These are phyloP conservation scores for Drosophila teissieri DNA, from an alignment of 1,140 invertebrate genomes.

Conservation along the genomic window DNA sequence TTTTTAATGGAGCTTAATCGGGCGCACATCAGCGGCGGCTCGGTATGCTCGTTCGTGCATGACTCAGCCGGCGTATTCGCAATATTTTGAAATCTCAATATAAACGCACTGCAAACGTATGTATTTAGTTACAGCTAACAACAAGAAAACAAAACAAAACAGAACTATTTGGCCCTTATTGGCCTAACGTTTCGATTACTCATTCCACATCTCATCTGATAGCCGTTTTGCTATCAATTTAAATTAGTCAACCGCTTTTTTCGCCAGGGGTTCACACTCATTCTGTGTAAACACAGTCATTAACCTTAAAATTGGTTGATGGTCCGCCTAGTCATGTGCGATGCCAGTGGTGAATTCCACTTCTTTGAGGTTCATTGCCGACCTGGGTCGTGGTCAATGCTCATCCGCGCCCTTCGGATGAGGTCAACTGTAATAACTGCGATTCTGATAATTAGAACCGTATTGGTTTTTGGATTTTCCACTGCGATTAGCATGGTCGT, in stretches of 20 bases:
- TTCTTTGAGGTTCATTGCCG: slow-evolving; percentile 69
- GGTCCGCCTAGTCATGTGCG: slow-evolving; percentile 45
- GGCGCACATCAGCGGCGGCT: slow-evolving; percentile 47
- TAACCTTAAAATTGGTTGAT: slow-evolving; percentile 68
- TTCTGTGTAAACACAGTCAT: slow-evolving; percentile 66
- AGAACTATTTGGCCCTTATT: slow-evolving; percentile 11
- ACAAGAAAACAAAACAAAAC: slow-evolving; percentile 15
- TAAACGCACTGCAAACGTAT: slow-evolving; percentile 9
- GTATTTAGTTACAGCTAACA: slow-evolving; percentile 5
- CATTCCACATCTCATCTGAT: slow-evolving; percentile 13
- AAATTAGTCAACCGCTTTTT: slow-evolving; percentile 36
- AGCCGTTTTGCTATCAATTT: slow-evolving; percentile 43
- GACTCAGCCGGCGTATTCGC: slow-evolving; percentile 57
- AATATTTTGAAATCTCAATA: slow-evolving; percentile 49
- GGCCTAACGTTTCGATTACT: slow-evolving; percentile 6
- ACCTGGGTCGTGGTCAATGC: slow-evolving; percentile 61
- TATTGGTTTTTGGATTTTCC: slow-evolving; percentile 28
- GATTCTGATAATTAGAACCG: slow-evolving; percentile 43
- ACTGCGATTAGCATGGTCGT: slow-evolving; percentile 31
- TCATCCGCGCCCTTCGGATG: slow-evolving; percentile 72
- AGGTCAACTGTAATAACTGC: slow-evolving; percentile 65
- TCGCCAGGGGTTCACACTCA: slow-evolving; percentile 40
- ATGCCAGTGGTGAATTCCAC: slow-evolving; percentile 32
- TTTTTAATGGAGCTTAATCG: slow-evolving; percentile 76
- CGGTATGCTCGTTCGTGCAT: slow-evolving; percentile 66